Evolutionary conservation across 2,888 invertebrate species (phyloP).

Genomic region (Epinotia ramella): DNA sequence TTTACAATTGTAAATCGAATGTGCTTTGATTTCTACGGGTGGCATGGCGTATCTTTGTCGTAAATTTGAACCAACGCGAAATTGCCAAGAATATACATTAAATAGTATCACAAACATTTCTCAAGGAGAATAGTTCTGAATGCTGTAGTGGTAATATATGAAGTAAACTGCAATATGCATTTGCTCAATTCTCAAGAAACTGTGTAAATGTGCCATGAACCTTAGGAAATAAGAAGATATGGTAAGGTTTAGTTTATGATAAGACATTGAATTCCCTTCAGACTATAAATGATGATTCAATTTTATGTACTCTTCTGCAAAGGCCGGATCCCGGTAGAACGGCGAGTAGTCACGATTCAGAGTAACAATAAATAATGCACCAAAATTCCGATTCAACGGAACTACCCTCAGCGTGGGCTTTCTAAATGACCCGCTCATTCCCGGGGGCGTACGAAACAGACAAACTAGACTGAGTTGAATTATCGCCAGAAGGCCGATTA

Average conservation of each 20-base stretch:
- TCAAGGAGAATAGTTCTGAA: slow-evolving; percentile 5
- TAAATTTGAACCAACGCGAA: slow-evolving; percentile 15
- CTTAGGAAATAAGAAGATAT: no score
- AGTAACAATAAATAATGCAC: not conserved
- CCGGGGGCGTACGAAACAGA: slow-evolving; percentile 61
- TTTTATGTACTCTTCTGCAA: not conserved
- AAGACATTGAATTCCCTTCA: no score
- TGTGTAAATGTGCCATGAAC: not conserved
- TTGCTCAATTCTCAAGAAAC: not conserved
- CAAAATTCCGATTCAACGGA: not conserved
- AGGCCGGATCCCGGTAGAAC: not conserved
- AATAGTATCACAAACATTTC: not conserved
- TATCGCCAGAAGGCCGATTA: slow-evolving; percentile 63
- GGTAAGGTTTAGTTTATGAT: no score
- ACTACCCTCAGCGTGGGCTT: slow-evolving; percentile 54
- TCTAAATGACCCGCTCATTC: slow-evolving; percentile 58
- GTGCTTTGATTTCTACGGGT: slow-evolving; percentile 22
- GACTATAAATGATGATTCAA: not conserved
- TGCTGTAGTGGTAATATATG: slow-evolving; percentile 4
- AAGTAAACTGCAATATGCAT: not conserved
- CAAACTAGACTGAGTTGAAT: slow-evolving; percentile 57
- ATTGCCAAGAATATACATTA: slow-evolving; percentile 7
- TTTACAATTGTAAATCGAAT: slow-evolving; percentile 20
- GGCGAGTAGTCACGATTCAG: not conserved
- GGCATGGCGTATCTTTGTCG: slow-evolving; percentile 17